A percentile compares a stretch with the other conserved stretches of the same genome.
These are phyloP conservation scores for Lumbricus terrestris DNA, from an alignment of 2,888 invertebrate genomes.

Conservation along the genomic window DNA sequence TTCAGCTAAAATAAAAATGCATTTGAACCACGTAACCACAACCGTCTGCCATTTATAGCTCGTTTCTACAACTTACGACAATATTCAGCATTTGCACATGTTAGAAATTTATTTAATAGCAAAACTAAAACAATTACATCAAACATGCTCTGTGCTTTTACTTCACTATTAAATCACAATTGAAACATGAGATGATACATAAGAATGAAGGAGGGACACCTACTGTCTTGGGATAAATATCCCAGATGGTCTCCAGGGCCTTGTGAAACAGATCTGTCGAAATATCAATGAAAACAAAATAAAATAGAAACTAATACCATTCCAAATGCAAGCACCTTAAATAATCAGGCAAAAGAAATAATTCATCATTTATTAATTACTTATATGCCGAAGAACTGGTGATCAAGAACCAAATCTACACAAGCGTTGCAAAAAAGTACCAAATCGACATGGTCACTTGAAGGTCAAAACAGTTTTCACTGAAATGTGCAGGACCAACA, in stretches of 20 bases:
- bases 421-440: too few species aligned
- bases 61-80: background rate
- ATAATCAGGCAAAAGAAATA: background rate
- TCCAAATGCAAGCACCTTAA: background rate
- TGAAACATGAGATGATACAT: background rate
- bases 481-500: too few species aligned
- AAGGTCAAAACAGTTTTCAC: too few species aligned
- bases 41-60: background rate
- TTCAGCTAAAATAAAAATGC: background rate
- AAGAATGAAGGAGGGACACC: background rate
- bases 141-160: background rate
- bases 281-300: background rate
- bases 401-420: too few species aligned
- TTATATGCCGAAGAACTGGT: too few species aligned
- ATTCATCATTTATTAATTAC: too few species aligned
- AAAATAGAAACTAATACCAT: background rate
- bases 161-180: background rate
- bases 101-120: too few species aligned
- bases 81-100: too few species aligned
- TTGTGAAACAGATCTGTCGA: conserved; percentile 12
- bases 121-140: too few species aligned
- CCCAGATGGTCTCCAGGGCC: conserved; percentile 7
- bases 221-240: conserved; percentile 7
- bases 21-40: background rate
- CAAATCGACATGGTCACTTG: too few species aligned